Percentiles rank a stretch among this genome's conserved stretches.
phyloP scores from a whole-genome alignment of 2,888 invertebrate genomes.

The Bhutanitis thaidina region DNA sequence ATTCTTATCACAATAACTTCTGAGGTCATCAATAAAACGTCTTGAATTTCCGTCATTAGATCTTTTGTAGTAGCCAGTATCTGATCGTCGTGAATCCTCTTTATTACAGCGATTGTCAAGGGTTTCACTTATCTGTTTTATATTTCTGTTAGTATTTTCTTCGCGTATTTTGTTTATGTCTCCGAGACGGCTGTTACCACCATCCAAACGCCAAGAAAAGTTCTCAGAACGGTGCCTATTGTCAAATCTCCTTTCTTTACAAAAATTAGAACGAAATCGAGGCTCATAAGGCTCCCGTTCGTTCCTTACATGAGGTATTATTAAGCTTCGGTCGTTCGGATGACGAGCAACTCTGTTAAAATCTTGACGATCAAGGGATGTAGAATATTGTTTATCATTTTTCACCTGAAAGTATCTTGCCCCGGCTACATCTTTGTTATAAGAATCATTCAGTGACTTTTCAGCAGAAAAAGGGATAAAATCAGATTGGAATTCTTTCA shows the following conservation, averaged over 20 bases:
- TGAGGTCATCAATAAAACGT: background rate
- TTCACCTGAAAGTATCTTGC: conserved; percentile 5
- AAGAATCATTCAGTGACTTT: background rate
- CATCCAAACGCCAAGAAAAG: background rate
- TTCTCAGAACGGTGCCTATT: background rate
- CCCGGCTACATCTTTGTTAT: background rate
- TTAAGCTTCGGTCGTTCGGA: background rate
- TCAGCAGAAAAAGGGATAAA: conserved; percentile 2
- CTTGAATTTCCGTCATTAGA: background rate
- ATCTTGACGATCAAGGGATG: background rate
- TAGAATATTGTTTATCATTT: background rate
- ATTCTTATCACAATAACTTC: background rate
- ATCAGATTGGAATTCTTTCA: background rate
- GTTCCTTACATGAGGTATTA: background rate
- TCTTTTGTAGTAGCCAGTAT: background rate
- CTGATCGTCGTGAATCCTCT: background rate
- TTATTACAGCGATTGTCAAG: background rate
- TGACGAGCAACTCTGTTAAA: background rate
- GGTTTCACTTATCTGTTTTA: background rate
- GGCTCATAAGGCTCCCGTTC: conserved; percentile 3
- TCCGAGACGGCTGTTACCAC: background rate
- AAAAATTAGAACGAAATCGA: background rate
- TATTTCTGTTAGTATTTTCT: background rate
- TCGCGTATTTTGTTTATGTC: background rate
- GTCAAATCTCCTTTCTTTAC: conserved; percentile 1